Base-by-base conservation (phyloP, 2,113 vertebrate genomes). In the Scomber scombrus region DNA sequence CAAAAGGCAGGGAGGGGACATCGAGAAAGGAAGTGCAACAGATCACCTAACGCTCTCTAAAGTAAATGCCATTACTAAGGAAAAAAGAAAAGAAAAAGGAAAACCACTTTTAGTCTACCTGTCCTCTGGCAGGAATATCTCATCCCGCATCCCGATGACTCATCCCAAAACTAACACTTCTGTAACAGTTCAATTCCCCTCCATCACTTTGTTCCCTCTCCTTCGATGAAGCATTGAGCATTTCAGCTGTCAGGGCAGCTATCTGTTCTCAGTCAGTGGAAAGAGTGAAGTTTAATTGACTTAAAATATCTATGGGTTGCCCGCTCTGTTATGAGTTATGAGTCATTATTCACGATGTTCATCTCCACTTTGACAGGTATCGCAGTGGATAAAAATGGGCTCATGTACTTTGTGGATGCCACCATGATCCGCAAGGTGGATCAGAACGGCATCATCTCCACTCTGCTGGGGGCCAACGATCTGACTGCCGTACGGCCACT, bases 391-490 rank as follows among this genome's bases (percentile, higher is more conserved):
- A 99, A 99, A 91, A 98, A 98, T 2, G 98, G 98, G 4, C 94
- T 99, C 75, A 98, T 99, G 96, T 99, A 98, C 93, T 99, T 99
- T 80, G 98, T 99, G 72, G 98, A 99, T 11, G 98, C 98, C 90
- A 99, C 97, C 84, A 99, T 99, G 97, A 99, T 99, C 89, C 96
- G 98, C 57, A 99, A 99, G 92, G 98, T 99, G 43, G 98, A 99
- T 95, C 98, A 99, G 93, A 99, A 99, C 0, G 98, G 98, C 88
- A 98, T 99, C 87, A 99, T 99, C 94, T 99, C 98, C 66, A 99
- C 98, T 15, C 94, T 99, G 82, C 95, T 99, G 83, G 98, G 98
- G 57, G 99, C 98, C 91, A 99, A 99, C 64, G 97, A 99, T 90
- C 96, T 99, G 81, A 99, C 97, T 16, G 96, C 98, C 5, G 96